Percentiles rank a stretch among this genome's conserved stretches.
phyloP scores from a whole-genome alignment of 2,888 invertebrate genomes.

The Drosophila dives region DNA sequence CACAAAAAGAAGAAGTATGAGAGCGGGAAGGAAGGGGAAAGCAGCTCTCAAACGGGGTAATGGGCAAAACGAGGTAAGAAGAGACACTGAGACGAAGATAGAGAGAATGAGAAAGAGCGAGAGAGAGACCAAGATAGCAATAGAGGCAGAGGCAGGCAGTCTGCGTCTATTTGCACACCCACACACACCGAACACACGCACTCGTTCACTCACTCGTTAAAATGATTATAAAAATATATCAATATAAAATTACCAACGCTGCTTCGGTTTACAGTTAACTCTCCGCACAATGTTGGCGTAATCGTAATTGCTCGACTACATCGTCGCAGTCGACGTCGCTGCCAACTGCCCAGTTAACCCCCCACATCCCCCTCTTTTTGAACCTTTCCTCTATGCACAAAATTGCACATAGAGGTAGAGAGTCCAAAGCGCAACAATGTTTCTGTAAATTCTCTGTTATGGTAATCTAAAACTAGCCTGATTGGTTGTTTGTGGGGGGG shows the following conservation, averaged over 20 bases:
- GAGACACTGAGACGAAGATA: constrained; percentile 32
- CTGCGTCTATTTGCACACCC: constrained; percentile 66
- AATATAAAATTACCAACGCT: constrained; percentile 76
- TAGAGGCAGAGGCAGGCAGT: constrained; percentile 44
- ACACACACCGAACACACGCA: constrained; percentile 45
- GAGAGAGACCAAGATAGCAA: constrained; percentile 24
- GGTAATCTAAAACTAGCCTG: constrained; percentile 33
- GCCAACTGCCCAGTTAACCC: not conserved
- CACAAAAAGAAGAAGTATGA: not conserved
- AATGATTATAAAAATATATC: constrained; percentile 80
- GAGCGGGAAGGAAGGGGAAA: not conserved
- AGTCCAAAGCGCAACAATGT: constrained; percentile 41
- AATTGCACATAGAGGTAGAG: constrained; percentile 5
- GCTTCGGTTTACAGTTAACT: constrained; percentile 70
- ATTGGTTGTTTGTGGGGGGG: not conserved
- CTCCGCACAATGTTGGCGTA: constrained; percentile 57
- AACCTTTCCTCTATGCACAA: not conserved
- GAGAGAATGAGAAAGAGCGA: constrained; percentile 21
- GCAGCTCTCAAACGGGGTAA: constrained; percentile 9
- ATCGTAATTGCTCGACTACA: constrained; percentile 69
- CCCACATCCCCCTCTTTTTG: not conserved
- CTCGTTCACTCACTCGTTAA: constrained; percentile 76
- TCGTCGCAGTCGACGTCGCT: constrained; percentile 2
- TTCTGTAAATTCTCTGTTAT: constrained; percentile 39
- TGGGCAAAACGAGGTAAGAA: constrained; percentile 38